phyloP scores from a whole-genome alignment of 2,113 vertebrate genomes.

The Chionodraco myersi region DNA sequence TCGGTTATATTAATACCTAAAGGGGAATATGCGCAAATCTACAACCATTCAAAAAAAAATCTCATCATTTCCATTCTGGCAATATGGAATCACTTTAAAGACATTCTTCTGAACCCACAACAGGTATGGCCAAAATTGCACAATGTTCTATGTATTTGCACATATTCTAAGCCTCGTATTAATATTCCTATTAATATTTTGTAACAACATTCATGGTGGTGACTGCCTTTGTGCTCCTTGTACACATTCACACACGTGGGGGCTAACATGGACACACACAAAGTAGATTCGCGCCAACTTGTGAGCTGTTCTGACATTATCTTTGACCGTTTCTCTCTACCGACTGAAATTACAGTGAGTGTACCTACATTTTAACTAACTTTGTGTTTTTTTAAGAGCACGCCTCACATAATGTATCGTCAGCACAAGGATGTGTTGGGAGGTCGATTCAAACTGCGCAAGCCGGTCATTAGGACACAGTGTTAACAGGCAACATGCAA shows the following conservation, averaged over 20 bases:
- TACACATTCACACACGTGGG: not conserved
- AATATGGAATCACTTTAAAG: conserved; percentile 27
- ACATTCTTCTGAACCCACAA: conserved; percentile 24
- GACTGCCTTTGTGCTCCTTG: not conserved
- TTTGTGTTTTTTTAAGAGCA: conserved; percentile 31
- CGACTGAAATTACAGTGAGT: conserved; percentile 43
- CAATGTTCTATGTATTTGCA: conserved; percentile 11
- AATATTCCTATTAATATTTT: not conserved
- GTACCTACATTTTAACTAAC: conserved; percentile 24
- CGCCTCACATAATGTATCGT: conserved; percentile 27
- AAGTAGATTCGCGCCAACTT: conserved; percentile 15
- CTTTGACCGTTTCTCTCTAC: conserved; percentile 21
- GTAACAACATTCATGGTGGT: conserved; percentile 19
- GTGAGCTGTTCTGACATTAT: conserved; percentile 15
- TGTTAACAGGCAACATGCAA: conserved; percentile 79
- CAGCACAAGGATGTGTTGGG: conserved; percentile 18
- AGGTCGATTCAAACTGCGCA: conserved; percentile 47
- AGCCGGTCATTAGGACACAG: conserved; percentile 50
- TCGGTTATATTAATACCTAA: conserved; percentile 7
- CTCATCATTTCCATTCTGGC: conserved; percentile 9
- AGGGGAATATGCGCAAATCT: conserved; percentile 11
- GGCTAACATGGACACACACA: conserved; percentile 17
- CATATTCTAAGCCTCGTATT: conserved; percentile 7
- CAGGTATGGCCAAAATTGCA: conserved; percentile 12
- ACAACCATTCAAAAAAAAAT: conserved; percentile 2